Conservation (phyloP, 2,888 invertebrate species). For the Entomobrya multifasciata region DNA sequence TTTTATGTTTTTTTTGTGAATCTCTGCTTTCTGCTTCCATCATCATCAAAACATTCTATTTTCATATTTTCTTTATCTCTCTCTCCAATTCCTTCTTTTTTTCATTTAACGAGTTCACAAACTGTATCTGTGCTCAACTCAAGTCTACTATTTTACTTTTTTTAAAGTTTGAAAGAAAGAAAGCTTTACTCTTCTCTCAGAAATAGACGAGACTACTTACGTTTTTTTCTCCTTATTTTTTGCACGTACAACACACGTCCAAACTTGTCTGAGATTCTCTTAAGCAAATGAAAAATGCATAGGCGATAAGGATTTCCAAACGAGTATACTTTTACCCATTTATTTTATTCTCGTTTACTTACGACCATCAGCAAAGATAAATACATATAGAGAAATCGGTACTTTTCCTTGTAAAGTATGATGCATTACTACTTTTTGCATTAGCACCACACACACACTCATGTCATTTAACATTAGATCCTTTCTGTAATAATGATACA, state of each 20-base stretch:
- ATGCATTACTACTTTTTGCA: slow-evolving; percentile 38
- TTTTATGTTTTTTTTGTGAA: too few relatives aligned
- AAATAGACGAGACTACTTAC: not conserved
- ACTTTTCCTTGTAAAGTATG: slow-evolving; percentile 14
- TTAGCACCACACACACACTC: slow-evolving; percentile 22
- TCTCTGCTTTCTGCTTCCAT: too few relatives aligned
- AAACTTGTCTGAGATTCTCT: slow-evolving; percentile 9
- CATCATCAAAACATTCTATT: too few relatives aligned
- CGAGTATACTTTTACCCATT: slow-evolving; percentile 18
- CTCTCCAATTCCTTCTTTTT: too few relatives aligned
- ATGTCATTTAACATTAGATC: not conserved
- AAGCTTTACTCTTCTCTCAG: not conserved
- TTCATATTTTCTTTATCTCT: too few relatives aligned
- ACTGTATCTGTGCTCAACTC: too few relatives aligned
- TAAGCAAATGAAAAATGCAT: slow-evolving; percentile 41
- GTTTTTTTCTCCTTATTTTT: not conserved
- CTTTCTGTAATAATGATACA: slow-evolving; percentile 3
- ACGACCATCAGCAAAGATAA: not conserved
- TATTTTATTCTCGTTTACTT: slow-evolving; percentile 6
- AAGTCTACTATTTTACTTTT: not conserved
- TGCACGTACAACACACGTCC: not conserved
- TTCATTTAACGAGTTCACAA: too few relatives aligned
- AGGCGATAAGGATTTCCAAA: slow-evolving; percentile 9
- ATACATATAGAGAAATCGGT: not conserved
- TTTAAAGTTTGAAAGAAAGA: too few relatives aligned